Conservation (phyloP, 2,888 invertebrate species). For the Artemia sinica region DNA sequence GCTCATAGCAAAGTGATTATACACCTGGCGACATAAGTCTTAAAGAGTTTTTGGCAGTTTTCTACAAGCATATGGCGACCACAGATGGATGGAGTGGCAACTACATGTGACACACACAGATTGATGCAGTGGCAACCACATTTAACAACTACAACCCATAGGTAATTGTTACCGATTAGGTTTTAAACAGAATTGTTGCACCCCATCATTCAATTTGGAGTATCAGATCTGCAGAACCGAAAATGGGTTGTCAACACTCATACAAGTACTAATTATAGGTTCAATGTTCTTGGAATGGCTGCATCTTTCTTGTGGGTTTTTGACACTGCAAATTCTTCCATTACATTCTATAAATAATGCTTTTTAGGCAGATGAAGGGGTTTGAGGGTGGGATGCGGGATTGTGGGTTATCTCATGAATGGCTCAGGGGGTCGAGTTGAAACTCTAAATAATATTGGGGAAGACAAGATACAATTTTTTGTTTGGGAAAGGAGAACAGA, state of each 20-base stretch:
- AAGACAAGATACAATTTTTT: too few species aligned
- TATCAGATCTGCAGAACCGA: neutral
- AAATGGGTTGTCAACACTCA: neutral
- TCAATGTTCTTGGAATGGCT: neutral
- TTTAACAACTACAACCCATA: slow-evolving; percentile 14
- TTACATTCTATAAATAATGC: too few species aligned
- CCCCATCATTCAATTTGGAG: neutral
- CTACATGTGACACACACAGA: too few species aligned
- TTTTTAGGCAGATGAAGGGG: too few species aligned
- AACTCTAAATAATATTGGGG: too few species aligned
- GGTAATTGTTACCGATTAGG: slow-evolving; percentile 7
- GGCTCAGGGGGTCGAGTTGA: too few species aligned
- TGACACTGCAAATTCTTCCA: too few species aligned
- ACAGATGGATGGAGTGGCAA: slow-evolving; percentile 14
- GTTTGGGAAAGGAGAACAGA: too few species aligned
- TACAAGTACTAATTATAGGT: neutral
- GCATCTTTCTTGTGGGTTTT: neutral
- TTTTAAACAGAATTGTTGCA: slow-evolving; percentile 12
- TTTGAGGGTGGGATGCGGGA: too few species aligned
- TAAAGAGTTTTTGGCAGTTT: neutral
- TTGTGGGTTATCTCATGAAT: too few species aligned
- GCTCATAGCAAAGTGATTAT: slow-evolving; percentile 9
- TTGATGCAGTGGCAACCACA: too few species aligned
- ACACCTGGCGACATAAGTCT: slow-evolving; percentile 1
- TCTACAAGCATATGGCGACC: neutral